phyloP scores from a whole-genome alignment of 2,888 invertebrate genomes.

The Punctoribates punctum region DNA sequence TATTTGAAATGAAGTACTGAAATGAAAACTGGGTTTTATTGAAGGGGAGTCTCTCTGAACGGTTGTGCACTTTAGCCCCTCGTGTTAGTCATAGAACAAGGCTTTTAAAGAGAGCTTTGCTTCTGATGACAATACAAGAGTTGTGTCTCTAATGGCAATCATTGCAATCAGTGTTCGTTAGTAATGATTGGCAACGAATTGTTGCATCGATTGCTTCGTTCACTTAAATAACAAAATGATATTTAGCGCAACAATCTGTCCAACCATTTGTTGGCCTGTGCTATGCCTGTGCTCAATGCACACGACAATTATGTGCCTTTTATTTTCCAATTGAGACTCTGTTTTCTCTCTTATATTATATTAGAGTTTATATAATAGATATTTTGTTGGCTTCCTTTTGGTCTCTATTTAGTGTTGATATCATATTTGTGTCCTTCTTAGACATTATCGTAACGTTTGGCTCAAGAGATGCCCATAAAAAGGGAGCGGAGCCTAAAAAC shows the following conservation, averaged over 20 bases:
- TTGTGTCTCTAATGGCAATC: not conserved
- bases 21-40: too few relatives aligned
- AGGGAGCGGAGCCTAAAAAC: not conserved
- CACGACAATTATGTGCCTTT: not conserved
- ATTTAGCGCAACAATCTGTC: slow-evolving; percentile 9
- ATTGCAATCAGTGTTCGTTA: not conserved
- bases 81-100: not conserved
- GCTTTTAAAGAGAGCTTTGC: slow-evolving; percentile 4
- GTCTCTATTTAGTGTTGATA: not conserved
- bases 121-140: not conserved
- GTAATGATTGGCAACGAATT: not conserved
- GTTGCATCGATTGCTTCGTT: slow-evolving; percentile 2
- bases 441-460: not conserved
- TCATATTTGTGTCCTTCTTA: slow-evolving; percentile 10
- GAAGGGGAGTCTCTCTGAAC: too few relatives aligned
- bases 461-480: not conserved
- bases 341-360: not conserved
- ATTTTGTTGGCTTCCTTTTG: not conserved
- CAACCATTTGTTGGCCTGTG: too few relatives aligned
- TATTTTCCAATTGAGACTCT: not conserved
- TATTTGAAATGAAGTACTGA: too few relatives aligned
- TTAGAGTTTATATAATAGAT: not conserved
- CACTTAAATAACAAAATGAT: not conserved
- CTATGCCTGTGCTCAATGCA: too few relatives aligned
- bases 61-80: not conserved